Evolutionary conservation across 2,797 vertebrate species (phyloP).

Genomic region (Pipistrellus pipistrellus): DNA sequence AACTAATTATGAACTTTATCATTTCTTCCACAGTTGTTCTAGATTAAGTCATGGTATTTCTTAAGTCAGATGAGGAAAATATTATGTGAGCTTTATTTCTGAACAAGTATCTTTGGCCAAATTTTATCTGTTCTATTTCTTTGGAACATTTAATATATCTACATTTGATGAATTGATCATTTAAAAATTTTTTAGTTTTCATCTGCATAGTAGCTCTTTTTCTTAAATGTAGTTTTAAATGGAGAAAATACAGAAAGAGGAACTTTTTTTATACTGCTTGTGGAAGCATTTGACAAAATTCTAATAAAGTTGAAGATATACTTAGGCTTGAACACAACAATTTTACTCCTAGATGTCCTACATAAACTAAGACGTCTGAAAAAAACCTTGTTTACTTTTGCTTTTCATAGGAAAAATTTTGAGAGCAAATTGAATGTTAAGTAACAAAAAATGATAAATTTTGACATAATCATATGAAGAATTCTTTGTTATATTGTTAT

Average conservation of each 20-base stretch:
- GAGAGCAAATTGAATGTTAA: slow-evolving; percentile 60
- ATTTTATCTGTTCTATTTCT: slow-evolving; percentile 26
- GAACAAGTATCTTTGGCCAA: slow-evolving; percentile 1
- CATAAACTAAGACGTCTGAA: slow-evolving; percentile 13
- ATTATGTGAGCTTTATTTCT: slow-evolving; percentile 65
- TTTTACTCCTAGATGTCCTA: slow-evolving; percentile 38
- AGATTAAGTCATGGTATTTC: slow-evolving; percentile 48
- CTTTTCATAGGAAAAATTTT: slow-evolving; percentile 40
- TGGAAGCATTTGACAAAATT: slow-evolving; percentile 43
- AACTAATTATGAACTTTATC: slow-evolving; percentile 62
- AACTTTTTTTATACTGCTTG: slow-evolving; percentile 24
- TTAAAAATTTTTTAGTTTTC: slow-evolving; percentile 46
- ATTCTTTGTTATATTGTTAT: slow-evolving; percentile 25
- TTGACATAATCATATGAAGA: slow-evolving; percentile 14
- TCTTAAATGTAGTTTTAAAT: slow-evolving; percentile 44
- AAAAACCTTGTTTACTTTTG: slow-evolving; percentile 43
- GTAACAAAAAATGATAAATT: slow-evolving; percentile 26
- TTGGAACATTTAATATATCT: slow-evolving; percentile 3
- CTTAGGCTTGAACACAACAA: slow-evolving; percentile 27
- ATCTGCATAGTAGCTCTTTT: slow-evolving; percentile 39
- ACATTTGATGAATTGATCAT: slow-evolving; percentile 16
- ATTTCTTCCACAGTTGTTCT: slow-evolving; percentile 48
- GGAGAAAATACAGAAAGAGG: slow-evolving; percentile 21
- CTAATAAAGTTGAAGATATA: slow-evolving; percentile 55
- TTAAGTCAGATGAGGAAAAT: not conserved